Evolutionary conservation across 2,797 vertebrate species (phyloP).

Genomic region (Urophycis tenuis): DNA sequence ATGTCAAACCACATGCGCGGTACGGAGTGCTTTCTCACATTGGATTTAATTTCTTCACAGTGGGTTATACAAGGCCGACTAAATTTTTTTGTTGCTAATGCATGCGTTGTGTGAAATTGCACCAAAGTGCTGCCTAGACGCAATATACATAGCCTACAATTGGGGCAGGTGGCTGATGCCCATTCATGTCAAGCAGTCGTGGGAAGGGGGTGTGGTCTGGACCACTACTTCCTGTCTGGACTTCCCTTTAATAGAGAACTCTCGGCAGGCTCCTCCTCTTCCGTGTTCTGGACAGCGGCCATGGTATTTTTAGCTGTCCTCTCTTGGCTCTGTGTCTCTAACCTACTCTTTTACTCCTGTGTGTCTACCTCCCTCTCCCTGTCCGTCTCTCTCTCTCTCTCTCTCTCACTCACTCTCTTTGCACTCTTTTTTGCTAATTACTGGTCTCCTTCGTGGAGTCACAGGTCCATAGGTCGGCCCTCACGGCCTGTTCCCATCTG

Average conservation of each 20-base stretch:
- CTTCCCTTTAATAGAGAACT: slow-evolving; percentile 55
- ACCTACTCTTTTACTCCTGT: background rate
- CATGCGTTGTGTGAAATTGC: background rate
- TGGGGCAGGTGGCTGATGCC: slow-evolving; percentile 35
- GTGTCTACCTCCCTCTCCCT: background rate
- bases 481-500: too few species aligned
- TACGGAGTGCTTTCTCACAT: background rate
- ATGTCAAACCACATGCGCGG: background rate
- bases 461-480: too few species aligned
- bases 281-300: slow-evolving; percentile 24
- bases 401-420: background rate
- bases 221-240: slow-evolving; percentile 28
- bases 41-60: background rate
- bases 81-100: background rate
- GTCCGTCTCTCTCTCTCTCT: background rate
- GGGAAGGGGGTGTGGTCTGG: slow-evolving; percentile 12
- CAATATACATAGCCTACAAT: background rate
- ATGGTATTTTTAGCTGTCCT: slow-evolving; percentile 31
- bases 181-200: slow-evolving; percentile 49
- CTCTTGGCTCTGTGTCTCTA: background rate
- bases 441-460: too few species aligned
- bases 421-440: too few species aligned
- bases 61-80: background rate
- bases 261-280: slow-evolving; percentile 33
- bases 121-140: background rate